Evolutionary conservation across 2,888 invertebrate species (phyloP), one percentile per base, ranked within the genome.

Genomic region (Vandiemenella viatica): DNA sequence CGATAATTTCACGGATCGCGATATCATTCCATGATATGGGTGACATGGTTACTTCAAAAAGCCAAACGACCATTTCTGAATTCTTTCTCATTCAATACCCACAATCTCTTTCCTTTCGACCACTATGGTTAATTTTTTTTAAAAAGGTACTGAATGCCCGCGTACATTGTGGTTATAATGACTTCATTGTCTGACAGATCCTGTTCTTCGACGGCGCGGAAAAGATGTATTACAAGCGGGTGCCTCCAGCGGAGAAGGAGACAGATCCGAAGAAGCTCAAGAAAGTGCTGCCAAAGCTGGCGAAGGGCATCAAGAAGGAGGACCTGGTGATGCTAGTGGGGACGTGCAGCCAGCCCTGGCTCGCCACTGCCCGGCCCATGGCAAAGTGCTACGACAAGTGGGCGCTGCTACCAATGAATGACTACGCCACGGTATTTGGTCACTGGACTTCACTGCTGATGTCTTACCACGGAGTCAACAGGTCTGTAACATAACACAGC

Each of bases 281-380:
- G 46, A 78, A 73, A 58, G 74, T 79, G 45, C 67, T 87, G 47
- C 73, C 73, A 13, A 84, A 82, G 64, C 69, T 86, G 13, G 65
- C 85, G 17, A 85, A 83, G 61, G 72, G 72, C 1, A 76, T 88
- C 45, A 71, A 68, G 23, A 62, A 67, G 0, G 72, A 75, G 2
- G 86, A 88, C 62, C 72, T 77, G 55, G 72, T 85, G 23, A 64
- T 83, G 50, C 68, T 88, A 32, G 65, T 88, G 53, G 84, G 83
- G 10, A 75, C 80, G 2, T 76, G 80, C 1, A 62, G 71, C 1
- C 72, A 77, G 57, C 87, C 88, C 0, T 83, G 80, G 78, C 65
- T 77, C 20, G 73, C 73, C 1, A 68, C 69, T 51, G 13, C 32
- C 10, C 68, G 38, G 15, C 61, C 61, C 43, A 64, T 80, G 66